phyloP scores from a whole-genome alignment of 2,888 invertebrate species.

The Mesodorylaimus sp. region DNA sequence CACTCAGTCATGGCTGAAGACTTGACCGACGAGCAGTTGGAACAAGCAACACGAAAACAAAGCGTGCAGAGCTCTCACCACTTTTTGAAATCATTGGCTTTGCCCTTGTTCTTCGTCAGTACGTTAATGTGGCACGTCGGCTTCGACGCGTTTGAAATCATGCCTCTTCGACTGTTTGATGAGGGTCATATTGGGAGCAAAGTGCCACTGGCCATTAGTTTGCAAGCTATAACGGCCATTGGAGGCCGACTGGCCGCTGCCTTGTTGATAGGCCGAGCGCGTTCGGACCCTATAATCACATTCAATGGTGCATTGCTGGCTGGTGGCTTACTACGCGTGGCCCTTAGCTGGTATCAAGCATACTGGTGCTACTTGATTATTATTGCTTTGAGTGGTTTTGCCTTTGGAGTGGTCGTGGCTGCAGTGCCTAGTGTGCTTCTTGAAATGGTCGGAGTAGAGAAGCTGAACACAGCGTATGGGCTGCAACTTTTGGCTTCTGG shows the following conservation, averaged over 20 bases:
- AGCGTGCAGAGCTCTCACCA: neutral
- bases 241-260: neutral
- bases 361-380: neutral
- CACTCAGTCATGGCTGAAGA: neutral
- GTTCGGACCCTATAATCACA: neutral
- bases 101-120: neutral
- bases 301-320: neutral
- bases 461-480: neutral
- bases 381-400: neutral
- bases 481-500: neutral
- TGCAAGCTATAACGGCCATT: neutral
- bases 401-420: neutral
- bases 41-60: neutral
- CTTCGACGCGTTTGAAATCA: neutral
- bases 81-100: no score
- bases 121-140: neutral
- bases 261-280: neutral
- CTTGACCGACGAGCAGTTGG: neutral
- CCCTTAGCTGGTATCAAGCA: neutral
- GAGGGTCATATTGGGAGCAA: neutral
- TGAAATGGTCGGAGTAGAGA: neutral
- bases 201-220: neutral
- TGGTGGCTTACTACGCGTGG: neutral
- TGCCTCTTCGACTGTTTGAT: neutral
- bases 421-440: neutral